Percentiles rank a stretch among this genome's conserved stretches.
Evolutionary conservation across 2,888 invertebrate genomes (phyloP).

Genomic region (Phortica magna): DNA sequence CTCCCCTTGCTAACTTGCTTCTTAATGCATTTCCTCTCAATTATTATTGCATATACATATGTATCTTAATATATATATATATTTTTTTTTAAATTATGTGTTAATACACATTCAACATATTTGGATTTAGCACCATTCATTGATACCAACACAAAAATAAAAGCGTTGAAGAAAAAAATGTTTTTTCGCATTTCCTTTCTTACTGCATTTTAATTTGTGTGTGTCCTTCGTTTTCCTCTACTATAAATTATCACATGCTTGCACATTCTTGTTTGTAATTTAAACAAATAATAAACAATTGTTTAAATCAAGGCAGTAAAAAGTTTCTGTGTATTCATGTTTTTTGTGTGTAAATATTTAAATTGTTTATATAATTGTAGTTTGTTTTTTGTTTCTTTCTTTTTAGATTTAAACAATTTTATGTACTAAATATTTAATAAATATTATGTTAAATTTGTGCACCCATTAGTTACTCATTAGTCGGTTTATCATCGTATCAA

Average conservation of each 20-base stretch:
- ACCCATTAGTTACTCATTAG: conserved; percentile 23
- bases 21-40: not conserved
- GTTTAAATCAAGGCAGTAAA: not conserved
- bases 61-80: not conserved
- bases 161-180: conserved; percentile 34
- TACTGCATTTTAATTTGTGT: not conserved
- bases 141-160: conserved; percentile 64
- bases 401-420: conserved; percentile 10
- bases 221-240: not conserved
- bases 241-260: conserved; percentile 27
- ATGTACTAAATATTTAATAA: conserved; percentile 14
- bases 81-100: conserved; percentile 40
- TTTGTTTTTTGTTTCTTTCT: not conserved
- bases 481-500: not conserved
- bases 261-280: not conserved
- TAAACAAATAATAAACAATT: not conserved
- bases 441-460: conserved; percentile 25
- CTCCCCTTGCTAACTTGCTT: conserved; percentile 36
- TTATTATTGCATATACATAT: not conserved
- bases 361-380: not conserved
- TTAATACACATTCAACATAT: conserved; percentile 66
- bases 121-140: conserved; percentile 78
- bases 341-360: not conserved
- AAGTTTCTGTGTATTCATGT: not conserved
- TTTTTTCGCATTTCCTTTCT: conserved; percentile 32